phyloP scores from a whole-genome alignment of 2,888 invertebrate species.

The Enoplolaimus lenunculus region DNA sequence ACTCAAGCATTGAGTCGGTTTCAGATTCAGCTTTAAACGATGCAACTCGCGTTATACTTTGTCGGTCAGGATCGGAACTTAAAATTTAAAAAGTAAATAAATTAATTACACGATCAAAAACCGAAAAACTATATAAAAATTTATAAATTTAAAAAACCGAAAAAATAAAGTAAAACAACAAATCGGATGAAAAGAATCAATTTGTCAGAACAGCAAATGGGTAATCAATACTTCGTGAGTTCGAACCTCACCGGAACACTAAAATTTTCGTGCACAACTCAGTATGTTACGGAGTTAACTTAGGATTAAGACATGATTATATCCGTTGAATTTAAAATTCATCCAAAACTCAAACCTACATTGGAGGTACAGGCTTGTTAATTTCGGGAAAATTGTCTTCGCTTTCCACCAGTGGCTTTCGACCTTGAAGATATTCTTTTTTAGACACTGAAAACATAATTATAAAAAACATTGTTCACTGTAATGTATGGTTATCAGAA shows the following conservation, averaged over 20 bases:
- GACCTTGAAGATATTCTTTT: constrained; percentile 78
- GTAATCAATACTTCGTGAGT: too few species aligned
- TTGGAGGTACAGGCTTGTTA: background rate
- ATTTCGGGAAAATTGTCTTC: background rate
- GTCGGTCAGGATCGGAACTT: constrained; percentile 18
- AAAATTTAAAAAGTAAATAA: constrained; percentile 16
- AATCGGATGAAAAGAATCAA: constrained; percentile 16
- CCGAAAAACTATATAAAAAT: background rate
- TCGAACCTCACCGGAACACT: too few species aligned
- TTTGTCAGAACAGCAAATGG: too few species aligned
- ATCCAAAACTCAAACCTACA: constrained; percentile 12
- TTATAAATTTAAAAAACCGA: background rate
- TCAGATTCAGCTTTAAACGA: constrained; percentile 58
- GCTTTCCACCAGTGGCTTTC: constrained; percentile 46
- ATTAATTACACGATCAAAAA: background rate
- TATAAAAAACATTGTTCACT: too few species aligned
- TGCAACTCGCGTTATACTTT: constrained; percentile 11
- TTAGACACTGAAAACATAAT: constrained; percentile 63
- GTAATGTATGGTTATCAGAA: too few species aligned
- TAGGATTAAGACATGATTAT: too few species aligned
- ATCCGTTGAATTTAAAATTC: too few species aligned
- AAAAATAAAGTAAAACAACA: background rate
- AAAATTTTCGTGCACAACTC: too few species aligned
- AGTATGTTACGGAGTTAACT: too few species aligned
- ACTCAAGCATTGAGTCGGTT: constrained; percentile 94